Conservation (phyloP, 2,113 vertebrate species). For the Gorsachius goisagi region DNA sequence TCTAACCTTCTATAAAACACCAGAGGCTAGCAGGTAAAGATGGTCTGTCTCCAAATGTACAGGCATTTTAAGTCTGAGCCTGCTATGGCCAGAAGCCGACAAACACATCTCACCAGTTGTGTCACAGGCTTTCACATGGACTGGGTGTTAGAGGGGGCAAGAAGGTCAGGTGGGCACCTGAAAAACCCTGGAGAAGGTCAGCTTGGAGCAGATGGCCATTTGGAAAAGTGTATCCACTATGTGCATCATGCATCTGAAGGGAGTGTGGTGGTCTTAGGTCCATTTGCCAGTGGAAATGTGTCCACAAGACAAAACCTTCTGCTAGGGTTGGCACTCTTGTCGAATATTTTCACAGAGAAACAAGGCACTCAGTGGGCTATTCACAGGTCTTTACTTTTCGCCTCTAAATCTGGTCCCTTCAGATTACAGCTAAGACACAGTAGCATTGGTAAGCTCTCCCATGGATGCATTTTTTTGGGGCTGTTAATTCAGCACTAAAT, state of each 20-base stretch:
- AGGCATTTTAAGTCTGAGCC: neutral
- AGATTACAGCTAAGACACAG: neutral
- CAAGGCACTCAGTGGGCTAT: neutral
- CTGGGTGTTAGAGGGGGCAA: neutral
- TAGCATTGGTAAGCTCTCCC: neutral
- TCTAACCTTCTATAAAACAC: neutral
- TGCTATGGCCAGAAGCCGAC: neutral
- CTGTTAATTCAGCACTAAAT: conserved; percentile 26
- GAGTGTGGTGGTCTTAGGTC: neutral
- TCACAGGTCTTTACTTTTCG: conserved; percentile 25
- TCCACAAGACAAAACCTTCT: neutral
- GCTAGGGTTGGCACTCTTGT: neutral
- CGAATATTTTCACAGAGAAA: neutral
- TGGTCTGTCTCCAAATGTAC: neutral
- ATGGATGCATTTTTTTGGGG: neutral
- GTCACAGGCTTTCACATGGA: neutral
- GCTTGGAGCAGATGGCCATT: neutral
- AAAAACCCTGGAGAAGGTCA: neutral
- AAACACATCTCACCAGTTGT: neutral
- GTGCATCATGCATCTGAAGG: neutral
- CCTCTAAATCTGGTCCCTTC: neutral
- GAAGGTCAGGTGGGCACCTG: neutral
- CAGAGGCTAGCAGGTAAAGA: neutral
- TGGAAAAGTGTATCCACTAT: neutral
- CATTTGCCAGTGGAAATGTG: neutral